These are phyloP conservation scores for Drosophila meridiana DNA, from an alignment of 2,888 invertebrate species.

Conservation along the genomic window DNA sequence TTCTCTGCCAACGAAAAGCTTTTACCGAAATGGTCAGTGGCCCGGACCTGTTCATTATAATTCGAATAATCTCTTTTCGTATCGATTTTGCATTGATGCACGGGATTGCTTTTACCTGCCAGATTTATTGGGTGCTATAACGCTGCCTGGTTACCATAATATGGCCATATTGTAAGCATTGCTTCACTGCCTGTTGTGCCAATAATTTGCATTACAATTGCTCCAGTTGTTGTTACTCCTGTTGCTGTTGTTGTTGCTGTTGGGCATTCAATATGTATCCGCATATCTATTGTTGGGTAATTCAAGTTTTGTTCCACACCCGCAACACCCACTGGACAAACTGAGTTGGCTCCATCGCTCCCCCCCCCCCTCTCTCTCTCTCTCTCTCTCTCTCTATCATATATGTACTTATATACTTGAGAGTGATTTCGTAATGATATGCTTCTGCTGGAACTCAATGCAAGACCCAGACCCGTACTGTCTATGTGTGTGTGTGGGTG, in stretches of 20 bases:
- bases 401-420: too few relatives aligned
- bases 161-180: slow-evolving; percentile 38
- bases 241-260: neutral
- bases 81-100: neutral
- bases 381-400: neutral
- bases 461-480: neutral
- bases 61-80: slow-evolving; percentile 1
- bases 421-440: neutral
- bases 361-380: neutral
- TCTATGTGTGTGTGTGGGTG: slow-evolving; percentile 5
- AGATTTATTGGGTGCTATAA: slow-evolving; percentile 76
- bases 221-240: slow-evolving; percentile 19
- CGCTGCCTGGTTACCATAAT: slow-evolving; percentile 68
- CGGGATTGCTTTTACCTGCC: slow-evolving; percentile 61
- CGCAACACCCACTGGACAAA: neutral
- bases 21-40: neutral
- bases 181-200: slow-evolving; percentile 10
- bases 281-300: slow-evolving; percentile 12
- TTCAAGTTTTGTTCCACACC: slow-evolving; percentile 30
- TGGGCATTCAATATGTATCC: neutral
- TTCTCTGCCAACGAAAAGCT: neutral
- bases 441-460: neutral
- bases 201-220: slow-evolving; percentile 13
- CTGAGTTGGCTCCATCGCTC: neutral
- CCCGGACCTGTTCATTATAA: neutral